phyloP scores from a whole-genome alignment of 1,140 invertebrate species.

The Drosophila tropicalis region DNA sequence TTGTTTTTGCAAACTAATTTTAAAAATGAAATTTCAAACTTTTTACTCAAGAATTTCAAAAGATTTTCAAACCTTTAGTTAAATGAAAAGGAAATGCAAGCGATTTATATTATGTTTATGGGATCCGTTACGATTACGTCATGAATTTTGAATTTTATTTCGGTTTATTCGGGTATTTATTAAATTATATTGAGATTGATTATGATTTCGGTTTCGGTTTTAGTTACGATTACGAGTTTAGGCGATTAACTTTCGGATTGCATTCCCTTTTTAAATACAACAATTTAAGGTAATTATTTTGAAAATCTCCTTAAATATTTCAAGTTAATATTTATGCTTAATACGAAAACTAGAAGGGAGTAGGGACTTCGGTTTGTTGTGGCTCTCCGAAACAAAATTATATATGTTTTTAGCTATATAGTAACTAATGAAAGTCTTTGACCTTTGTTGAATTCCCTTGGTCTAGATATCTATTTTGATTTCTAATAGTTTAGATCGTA shows the following conservation, averaged over 20 bases:
- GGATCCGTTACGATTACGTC: neutral
- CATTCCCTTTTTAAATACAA: neutral
- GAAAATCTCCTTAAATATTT: neutral
- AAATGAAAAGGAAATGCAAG: neutral
- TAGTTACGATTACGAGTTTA: neutral
- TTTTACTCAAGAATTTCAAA: neutral
- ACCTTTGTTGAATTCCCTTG: no score
- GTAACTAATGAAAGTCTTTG: no score
- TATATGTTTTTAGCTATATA: no score
- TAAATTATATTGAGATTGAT: neutral
- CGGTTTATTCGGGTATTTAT: neutral
- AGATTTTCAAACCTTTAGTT: neutral
- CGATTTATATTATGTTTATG: neutral
- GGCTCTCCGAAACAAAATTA: no score
- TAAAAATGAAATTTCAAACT: no score
- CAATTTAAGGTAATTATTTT: neutral
- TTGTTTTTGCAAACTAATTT: no score
- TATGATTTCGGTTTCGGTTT: neutral
- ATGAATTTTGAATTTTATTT: neutral
- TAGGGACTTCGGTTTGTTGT: no score
- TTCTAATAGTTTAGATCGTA: no score
- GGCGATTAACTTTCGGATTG: neutral
- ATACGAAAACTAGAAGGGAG: no score
- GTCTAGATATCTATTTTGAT: no score
- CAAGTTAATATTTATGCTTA: neutral